Percentiles rank a stretch among this genome's conserved stretches.
Conservation (phyloP, 2,888 invertebrate genomes). For the Megaustenia siamemsis region DNA sequence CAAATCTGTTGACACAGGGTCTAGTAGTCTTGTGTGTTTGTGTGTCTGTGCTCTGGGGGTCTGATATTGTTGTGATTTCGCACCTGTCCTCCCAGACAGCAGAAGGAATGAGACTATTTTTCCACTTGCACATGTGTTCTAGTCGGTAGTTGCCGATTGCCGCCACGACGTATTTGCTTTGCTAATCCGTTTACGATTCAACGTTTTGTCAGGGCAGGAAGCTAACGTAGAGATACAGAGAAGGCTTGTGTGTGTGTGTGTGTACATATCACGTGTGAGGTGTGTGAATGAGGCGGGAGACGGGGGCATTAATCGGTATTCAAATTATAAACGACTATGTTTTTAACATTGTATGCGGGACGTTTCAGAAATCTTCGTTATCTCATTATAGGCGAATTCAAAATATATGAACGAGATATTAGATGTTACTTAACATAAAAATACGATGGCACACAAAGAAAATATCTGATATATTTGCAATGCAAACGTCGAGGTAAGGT, state of each 20-base stretch:
- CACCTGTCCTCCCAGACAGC: not conserved
- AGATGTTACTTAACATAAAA: too few species aligned
- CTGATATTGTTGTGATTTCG: not conserved
- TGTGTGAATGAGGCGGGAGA: not conserved
- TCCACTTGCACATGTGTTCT: not conserved
- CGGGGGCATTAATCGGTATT: not conserved
- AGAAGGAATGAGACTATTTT: not conserved
- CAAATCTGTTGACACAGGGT: slow-evolving; percentile 19
- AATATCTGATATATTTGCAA: too few species aligned
- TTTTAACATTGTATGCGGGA: not conserved
- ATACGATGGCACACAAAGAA: too few species aligned
- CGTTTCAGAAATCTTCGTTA: not conserved
- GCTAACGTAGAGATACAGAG: not conserved
- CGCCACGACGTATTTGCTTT: not conserved
- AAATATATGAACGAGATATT: too few species aligned
- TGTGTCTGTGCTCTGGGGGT: slow-evolving; percentile 9
- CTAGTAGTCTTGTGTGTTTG: not conserved
- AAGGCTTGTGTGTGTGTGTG: not conserved
- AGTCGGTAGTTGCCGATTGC: not conserved
- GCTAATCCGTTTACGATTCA: not conserved
- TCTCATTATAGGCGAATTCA: not conserved
- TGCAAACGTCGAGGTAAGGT: too few species aligned
- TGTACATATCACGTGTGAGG: not conserved
- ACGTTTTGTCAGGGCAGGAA: not conserved
- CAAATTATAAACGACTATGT: not conserved